Conservation (phyloP, 2,888 invertebrate genomes). For the Nineta flava region DNA sequence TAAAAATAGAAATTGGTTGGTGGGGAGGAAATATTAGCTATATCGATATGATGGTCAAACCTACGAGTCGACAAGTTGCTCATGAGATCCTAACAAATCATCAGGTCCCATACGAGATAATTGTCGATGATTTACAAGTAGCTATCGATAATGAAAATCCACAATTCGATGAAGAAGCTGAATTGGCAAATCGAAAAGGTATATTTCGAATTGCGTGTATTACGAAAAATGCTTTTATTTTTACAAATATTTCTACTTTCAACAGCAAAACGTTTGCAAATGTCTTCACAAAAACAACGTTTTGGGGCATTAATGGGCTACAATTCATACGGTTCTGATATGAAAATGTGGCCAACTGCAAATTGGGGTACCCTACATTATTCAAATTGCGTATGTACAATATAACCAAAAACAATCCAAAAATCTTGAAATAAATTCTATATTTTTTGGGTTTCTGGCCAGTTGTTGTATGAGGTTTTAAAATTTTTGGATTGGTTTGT, state of each 20-base stretch:
- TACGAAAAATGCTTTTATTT: background rate
- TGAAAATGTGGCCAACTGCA: constrained; percentile 42
- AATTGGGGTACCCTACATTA: constrained; percentile 33
- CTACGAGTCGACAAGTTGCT: constrained; percentile 44
- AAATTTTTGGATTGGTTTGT: too few species aligned
- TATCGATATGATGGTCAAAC: constrained; percentile 57
- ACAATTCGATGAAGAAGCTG: constrained; percentile 46
- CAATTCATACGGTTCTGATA: constrained; percentile 35
- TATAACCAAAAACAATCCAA: background rate
- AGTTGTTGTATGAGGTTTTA: too few species aligned
- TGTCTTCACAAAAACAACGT: background rate
- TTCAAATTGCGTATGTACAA: constrained; percentile 2
- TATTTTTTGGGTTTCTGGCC: too few species aligned
- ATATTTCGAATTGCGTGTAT: constrained; percentile 9
- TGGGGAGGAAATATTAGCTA: constrained; percentile 48
- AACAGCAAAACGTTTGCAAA: constrained; percentile 3
- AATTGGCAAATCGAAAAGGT: constrained; percentile 56
- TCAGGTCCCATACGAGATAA: constrained; percentile 47
- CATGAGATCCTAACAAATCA: constrained; percentile 41
- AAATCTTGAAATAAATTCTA: too few species aligned
- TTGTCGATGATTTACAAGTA: constrained; percentile 62
- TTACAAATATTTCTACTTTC: background rate
- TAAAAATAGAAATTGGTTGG: constrained; percentile 41
- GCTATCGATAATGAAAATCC: constrained; percentile 72
- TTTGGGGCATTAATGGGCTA: constrained; percentile 35